These are phyloP conservation scores for Oenanthe melanoleuca DNA, from an alignment of 2,113 vertebrate genomes.

Conservation along the genomic window DNA sequence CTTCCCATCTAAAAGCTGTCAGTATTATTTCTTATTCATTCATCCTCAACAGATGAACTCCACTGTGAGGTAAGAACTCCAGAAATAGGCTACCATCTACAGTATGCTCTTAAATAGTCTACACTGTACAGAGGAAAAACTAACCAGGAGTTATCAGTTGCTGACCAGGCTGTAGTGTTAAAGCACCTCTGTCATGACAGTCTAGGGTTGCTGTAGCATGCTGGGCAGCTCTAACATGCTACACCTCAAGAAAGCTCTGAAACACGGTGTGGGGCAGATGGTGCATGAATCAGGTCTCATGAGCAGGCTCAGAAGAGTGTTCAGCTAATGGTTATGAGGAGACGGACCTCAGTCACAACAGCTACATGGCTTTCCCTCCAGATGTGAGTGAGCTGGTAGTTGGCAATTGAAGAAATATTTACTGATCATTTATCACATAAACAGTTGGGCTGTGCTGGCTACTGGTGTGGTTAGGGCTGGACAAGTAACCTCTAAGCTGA, in stretches of 20 bases:
- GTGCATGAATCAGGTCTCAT: not conserved
- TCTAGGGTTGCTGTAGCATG: not conserved
- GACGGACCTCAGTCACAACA: not conserved
- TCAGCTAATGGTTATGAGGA: not conserved
- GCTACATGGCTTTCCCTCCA: not conserved
- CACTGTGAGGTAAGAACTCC: not conserved
- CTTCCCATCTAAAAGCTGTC: not conserved
- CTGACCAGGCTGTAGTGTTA: not conserved
- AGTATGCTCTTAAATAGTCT: not conserved
- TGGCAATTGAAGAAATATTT: not conserved
- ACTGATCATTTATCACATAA: not conserved
- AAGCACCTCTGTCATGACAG: not conserved
- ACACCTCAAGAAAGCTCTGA: not conserved
- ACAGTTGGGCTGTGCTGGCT: not conserved
- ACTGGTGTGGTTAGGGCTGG: not conserved
- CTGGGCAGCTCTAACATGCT: not conserved
- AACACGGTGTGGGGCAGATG: accelerated
- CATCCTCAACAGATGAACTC: not conserved
- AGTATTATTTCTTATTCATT: not conserved
- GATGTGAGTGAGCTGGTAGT: not conserved
- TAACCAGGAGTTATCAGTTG: not conserved
- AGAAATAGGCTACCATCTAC: not conserved
- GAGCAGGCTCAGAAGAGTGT: not conserved
- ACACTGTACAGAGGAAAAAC: not conserved
- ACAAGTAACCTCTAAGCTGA: not conserved